phyloP scores from a whole-genome alignment of 2,888 invertebrate genomes.

The Archips crataeganus region DNA sequence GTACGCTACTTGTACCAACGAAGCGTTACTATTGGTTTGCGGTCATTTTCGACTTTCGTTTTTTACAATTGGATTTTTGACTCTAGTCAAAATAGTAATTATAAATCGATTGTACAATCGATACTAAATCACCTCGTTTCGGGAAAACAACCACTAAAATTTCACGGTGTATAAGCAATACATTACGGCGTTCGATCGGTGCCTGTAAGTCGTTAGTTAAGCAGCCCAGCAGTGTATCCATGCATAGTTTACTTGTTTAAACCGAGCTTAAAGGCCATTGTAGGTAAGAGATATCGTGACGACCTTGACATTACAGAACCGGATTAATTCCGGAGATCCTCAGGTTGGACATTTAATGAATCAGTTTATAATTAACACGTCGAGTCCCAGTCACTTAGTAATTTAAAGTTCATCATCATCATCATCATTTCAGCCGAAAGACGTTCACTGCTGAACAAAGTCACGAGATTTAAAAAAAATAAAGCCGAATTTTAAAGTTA shows the following conservation, averaged over 20 bases:
- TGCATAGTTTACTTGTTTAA: background rate
- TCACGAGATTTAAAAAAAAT: no score
- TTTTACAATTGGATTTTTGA: no score
- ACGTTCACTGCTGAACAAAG: no score
- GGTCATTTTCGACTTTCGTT: no score
- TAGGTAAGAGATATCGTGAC: constrained; percentile 5
- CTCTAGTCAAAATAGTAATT: no score
- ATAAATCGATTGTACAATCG: no score
- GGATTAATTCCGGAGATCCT: constrained; percentile 24
- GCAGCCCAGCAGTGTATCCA: background rate
- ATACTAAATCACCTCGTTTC: no score
- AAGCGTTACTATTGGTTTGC: no score
- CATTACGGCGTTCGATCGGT: background rate
- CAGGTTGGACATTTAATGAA: background rate
- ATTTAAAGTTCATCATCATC: background rate
- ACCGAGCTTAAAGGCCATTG: background rate
- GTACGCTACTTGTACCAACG: no score
- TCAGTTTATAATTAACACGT: background rate
- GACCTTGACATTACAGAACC: constrained; percentile 37
- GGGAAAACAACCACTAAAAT: no score
- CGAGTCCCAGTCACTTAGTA: background rate
- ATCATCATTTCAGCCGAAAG: no score
- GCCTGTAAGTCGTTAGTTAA: background rate
- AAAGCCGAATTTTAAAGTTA: no score
- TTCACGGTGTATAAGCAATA: background rate